Conservation (phyloP, 2,797 vertebrate genomes). For the Natrix natrix region DNA sequence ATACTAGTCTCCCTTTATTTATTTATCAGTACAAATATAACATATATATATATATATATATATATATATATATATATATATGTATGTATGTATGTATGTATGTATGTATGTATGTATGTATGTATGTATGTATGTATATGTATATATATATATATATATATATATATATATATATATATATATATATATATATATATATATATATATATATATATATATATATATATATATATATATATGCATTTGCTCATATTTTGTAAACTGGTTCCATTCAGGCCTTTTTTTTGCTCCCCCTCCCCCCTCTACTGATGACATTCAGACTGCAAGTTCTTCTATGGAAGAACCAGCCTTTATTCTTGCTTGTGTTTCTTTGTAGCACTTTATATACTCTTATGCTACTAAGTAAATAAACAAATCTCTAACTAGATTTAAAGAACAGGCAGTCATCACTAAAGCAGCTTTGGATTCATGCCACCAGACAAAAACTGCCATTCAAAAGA, state of each 20-base stretch:
- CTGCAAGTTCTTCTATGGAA: background rate
- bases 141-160: too few relatives aligned
- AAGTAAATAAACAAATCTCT: background rate
- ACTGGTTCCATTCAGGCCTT: too few relatives aligned
- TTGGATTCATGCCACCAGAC: background rate
- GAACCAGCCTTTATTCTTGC: background rate
- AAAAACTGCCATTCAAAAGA: background rate
- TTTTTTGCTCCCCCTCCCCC: background rate
- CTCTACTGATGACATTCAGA: background rate
- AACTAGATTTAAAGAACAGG: background rate
- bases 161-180: too few relatives aligned
- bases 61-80: too few relatives aligned
- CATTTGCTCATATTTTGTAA: background rate
- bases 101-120: too few relatives aligned
- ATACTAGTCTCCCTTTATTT: too few relatives aligned
- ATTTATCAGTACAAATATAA: too few relatives aligned
- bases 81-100: too few relatives aligned
- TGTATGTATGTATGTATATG: too few relatives aligned
- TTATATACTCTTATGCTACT: background rate
- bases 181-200: too few relatives aligned
- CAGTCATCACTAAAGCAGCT: background rate
- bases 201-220: too few relatives aligned
- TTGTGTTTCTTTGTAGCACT: background rate
- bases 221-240: background rate
- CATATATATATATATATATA: too few relatives aligned